These are phyloP conservation scores for Propithecus deckenii DNA, from an alignment of 2,797 vertebrate species.

Conservation along the genomic window DNA sequence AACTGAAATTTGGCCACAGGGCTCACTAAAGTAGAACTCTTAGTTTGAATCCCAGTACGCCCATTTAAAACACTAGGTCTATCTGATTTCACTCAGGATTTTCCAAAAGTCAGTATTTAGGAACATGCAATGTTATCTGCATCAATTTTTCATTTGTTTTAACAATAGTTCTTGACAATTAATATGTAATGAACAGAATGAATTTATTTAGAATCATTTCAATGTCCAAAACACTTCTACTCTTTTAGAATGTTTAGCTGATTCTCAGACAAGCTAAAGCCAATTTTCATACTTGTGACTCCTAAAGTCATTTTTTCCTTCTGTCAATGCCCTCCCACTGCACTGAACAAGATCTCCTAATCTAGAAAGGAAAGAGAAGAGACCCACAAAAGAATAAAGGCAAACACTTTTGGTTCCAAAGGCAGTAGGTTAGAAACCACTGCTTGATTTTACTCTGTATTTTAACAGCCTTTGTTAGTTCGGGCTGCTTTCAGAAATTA, in stretches of 20 bases:
- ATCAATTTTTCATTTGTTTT: not conserved
- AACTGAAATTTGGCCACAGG: not conserved
- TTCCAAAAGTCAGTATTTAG: conserved; percentile 31
- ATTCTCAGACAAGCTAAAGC: not conserved
- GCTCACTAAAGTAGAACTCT: not conserved
- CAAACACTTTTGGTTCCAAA: not conserved
- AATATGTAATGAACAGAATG: not conserved
- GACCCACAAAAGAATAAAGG: not conserved
- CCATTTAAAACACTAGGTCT: not conserved
- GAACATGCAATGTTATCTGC: not conserved
- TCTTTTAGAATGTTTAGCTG: not conserved
- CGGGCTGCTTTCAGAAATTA: not conserved
- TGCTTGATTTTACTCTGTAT: not conserved
- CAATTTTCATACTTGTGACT: not conserved
- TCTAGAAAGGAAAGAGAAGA: not conserved
- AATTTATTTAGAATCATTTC: not conserved
- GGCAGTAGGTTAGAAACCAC: not conserved
- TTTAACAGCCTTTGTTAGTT: not conserved
- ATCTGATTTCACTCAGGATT: not conserved
- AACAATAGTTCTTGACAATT: not conserved
- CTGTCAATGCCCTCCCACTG: not conserved
- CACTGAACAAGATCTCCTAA: not conserved
- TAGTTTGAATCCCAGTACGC: not conserved
- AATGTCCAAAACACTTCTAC: not conserved
- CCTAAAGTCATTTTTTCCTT: not conserved